phyloP scores from a whole-genome alignment of 2,888 invertebrate genomes.

The Thereva unica region DNA sequence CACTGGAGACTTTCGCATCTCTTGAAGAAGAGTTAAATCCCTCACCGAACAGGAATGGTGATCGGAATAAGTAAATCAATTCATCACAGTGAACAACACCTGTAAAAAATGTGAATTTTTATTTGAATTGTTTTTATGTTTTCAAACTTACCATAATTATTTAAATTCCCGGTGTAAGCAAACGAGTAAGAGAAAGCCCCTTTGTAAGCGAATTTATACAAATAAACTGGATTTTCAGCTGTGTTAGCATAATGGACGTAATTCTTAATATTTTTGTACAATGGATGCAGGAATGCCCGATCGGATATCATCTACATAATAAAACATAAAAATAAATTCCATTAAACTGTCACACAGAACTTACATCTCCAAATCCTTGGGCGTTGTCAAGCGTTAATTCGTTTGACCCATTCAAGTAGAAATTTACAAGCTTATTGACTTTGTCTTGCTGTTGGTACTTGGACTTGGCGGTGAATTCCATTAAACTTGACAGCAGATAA shows the following conservation, averaged over 20 bases:
- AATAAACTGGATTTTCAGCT: slow-evolving; percentile 55
- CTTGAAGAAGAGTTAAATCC: slow-evolving; percentile 51
- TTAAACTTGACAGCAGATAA: slow-evolving; percentile 48
- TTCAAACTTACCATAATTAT: slow-evolving; percentile 47
- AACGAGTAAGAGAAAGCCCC: slow-evolving; percentile 58
- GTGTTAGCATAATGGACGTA: slow-evolving; percentile 46
- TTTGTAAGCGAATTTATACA: slow-evolving; percentile 60
- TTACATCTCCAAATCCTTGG: slow-evolving; percentile 50
- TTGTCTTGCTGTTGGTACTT: slow-evolving; percentile 39
- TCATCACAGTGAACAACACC: slow-evolving; percentile 62
- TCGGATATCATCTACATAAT: slow-evolving; percentile 59
- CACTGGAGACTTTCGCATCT: slow-evolving; percentile 54
- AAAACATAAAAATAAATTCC: slow-evolving; percentile 5
- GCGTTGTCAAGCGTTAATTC: slow-evolving; percentile 48
- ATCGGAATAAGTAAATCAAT: slow-evolving; percentile 60
- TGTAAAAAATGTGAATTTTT: slow-evolving; percentile 7
- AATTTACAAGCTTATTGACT: slow-evolving; percentile 45
- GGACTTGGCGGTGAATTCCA: slow-evolving; percentile 49
- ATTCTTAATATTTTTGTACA: slow-evolving; percentile 53
- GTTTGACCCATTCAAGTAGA: slow-evolving; percentile 50
- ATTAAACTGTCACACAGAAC: slow-evolving; percentile 20
- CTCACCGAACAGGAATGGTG: slow-evolving; percentile 56
- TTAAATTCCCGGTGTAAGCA: slow-evolving; percentile 53
- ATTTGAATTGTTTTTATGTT: slow-evolving; percentile 1
- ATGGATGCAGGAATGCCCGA: slow-evolving; percentile 59